A percentile compares a stretch with the other conserved stretches of the same genome.
Evolutionary conservation across 1,140 invertebrate species (phyloP).

Genomic region (Lamellibrachia luymesi): DNA sequence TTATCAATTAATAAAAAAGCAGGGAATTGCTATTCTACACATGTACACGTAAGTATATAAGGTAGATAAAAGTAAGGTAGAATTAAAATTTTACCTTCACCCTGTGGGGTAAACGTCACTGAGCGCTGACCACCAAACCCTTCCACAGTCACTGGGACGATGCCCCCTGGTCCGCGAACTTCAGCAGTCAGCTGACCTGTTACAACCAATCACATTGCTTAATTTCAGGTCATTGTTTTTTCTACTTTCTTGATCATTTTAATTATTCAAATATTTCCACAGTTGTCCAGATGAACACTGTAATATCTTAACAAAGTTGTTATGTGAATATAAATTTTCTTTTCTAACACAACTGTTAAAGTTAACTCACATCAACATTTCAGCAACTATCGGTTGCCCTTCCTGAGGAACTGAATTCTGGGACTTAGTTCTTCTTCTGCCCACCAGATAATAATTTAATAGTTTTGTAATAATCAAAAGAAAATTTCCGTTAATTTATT

Average conservation of each 20-base stretch:
- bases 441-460: no score
- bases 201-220: conserved; percentile 13
- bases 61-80: background rate
- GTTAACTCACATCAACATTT: no score
- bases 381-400: no score
- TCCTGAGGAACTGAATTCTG: no score
- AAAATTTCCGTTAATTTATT: no score
- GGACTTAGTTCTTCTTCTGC: no score
- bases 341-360: no score
- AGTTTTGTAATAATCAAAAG: no score
- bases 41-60: background rate
- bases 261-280: background rate
- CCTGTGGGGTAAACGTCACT: background rate
- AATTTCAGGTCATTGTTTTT: background rate
- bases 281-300: background rate
- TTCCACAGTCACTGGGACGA: conserved; percentile 38
- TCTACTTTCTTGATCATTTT: background rate
- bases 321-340: no score
- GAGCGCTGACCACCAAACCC: conserved; percentile 31
- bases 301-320: no score
- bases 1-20: background rate
- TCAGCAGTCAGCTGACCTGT: conserved; percentile 68
- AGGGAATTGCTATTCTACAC: no score
- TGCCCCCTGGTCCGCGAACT: conserved; percentile 58
- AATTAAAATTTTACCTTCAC: background rate